Conservation (phyloP, 2,113 vertebrate genomes). For the Microtus ochrogaster region DNA sequence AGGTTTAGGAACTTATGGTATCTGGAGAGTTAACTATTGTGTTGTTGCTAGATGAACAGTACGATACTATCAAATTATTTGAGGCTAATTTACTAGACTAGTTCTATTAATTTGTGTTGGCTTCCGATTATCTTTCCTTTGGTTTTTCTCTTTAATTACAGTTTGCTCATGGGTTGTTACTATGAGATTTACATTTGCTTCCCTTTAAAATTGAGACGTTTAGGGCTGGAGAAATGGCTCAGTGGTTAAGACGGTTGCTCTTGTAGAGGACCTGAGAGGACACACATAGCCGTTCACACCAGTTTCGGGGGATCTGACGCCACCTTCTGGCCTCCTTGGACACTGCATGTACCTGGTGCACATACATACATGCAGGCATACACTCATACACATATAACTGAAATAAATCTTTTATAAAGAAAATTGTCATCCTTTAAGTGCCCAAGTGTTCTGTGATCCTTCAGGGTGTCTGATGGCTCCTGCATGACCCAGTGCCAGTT, state of each 20-base stretch:
- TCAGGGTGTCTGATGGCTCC: background rate
- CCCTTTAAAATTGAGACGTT: background rate
- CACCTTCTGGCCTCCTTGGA: background rate
- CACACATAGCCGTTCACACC: background rate
- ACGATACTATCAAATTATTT: background rate
- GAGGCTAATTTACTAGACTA: background rate
- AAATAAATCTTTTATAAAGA: background rate
- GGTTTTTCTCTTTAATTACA: conserved; percentile 1
- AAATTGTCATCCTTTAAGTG: background rate
- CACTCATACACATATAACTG: background rate
- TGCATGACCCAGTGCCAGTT: background rate
- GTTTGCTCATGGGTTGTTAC: background rate
- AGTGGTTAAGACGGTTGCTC: background rate
- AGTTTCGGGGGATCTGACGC: background rate
- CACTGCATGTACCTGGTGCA: background rate
- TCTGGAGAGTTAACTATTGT: background rate
- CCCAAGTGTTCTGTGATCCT: background rate
- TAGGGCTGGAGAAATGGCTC: background rate
- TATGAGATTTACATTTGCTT: background rate
- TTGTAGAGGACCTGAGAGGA: background rate
- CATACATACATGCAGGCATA: background rate
- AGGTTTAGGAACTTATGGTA: background rate
- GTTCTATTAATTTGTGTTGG: background rate
- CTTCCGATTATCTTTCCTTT: background rate
- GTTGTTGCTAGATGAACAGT: background rate